phyloP scores from a whole-genome alignment of 2,113 vertebrate species.

The Anser brachyrhynchus region DNA sequence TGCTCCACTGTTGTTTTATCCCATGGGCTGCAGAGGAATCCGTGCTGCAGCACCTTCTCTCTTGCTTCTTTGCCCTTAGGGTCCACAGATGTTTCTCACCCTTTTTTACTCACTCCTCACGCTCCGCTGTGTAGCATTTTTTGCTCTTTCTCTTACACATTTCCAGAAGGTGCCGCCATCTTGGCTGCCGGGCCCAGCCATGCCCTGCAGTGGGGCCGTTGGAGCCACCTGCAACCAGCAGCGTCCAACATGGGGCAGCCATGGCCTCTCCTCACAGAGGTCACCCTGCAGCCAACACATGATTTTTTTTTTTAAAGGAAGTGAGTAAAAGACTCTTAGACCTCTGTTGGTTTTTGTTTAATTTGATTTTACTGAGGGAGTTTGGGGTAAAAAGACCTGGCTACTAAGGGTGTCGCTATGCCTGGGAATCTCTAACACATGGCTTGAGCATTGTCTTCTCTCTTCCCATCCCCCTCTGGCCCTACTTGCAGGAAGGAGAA shows the following conservation, averaged over 20 bases:
- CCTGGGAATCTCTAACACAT: neutral
- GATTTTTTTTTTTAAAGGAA: neutral
- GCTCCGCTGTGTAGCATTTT: fast-evolving
- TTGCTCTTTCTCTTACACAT: fast-evolving
- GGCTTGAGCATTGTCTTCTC: neutral
- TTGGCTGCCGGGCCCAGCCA: fast-evolving
- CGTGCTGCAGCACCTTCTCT: fast-evolving
- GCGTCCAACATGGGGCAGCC: fast-evolving
- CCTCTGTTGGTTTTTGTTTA: neutral
- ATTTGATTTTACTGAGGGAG: neutral
- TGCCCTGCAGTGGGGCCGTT: fast-evolving
- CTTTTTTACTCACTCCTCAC: neutral
- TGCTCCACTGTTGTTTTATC: neutral
- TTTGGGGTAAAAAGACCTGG: neutral
- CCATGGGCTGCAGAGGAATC: too few species aligned
- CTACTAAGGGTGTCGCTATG: neutral
- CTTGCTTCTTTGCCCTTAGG: neutral
- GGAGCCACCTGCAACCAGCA: fast-evolving
- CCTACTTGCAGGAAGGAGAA: neutral
- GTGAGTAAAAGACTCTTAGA: neutral
- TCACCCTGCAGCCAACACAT: fast-evolving
- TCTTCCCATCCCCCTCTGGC: neutral
- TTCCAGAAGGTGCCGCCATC: fast-evolving
- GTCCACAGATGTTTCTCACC: fast-evolving
- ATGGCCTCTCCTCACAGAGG: too few species aligned